Conservation (phyloP, 1,140 invertebrate species). For the Listronotus bonariensis region DNA sequence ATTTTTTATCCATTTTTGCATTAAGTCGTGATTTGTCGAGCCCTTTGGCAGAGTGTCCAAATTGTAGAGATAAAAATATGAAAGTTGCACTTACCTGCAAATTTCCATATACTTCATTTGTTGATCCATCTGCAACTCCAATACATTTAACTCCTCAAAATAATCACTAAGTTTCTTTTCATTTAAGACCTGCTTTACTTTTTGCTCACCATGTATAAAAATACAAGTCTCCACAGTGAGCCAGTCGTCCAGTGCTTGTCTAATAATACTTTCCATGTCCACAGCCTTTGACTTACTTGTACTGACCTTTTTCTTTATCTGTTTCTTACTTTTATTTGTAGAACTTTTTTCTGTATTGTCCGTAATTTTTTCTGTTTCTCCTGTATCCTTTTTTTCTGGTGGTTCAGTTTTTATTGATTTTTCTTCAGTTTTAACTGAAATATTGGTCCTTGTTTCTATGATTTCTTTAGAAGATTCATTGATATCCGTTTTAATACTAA, state of each 20-base stretch:
- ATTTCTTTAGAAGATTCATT: background rate
- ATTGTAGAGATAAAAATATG: background rate
- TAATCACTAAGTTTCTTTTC: slow-evolving; percentile 63
- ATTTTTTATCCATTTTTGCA: too few species aligned
- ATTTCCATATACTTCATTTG: slow-evolving; percentile 59
- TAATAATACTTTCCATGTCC: slow-evolving; percentile 50
- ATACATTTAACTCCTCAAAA: slow-evolving; percentile 56
- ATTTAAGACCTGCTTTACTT: slow-evolving; percentile 60
- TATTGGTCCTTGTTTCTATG: background rate
- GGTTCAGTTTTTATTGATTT: slow-evolving; percentile 5
- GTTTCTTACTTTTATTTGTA: slow-evolving; percentile 16
- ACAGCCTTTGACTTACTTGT: slow-evolving; percentile 35
- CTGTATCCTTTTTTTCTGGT: slow-evolving; percentile 10
- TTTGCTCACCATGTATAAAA: slow-evolving; percentile 62
- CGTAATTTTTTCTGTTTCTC: slow-evolving; percentile 9
- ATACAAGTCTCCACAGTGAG: slow-evolving; percentile 63
- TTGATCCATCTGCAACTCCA: slow-evolving; percentile 43
- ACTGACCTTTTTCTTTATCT: slow-evolving; percentile 10
- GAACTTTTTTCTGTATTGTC: slow-evolving; percentile 8
- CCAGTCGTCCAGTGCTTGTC: slow-evolving; percentile 63
- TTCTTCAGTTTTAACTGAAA: slow-evolving; percentile 5
- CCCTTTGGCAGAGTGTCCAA: background rate
- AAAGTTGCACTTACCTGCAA: slow-evolving; percentile 50
- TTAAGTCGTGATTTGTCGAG: background rate
- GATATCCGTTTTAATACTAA: background rate